Base-by-base conservation (phyloP, 2,888 invertebrate genomes). In the Frankliniella intonsa region DNA sequence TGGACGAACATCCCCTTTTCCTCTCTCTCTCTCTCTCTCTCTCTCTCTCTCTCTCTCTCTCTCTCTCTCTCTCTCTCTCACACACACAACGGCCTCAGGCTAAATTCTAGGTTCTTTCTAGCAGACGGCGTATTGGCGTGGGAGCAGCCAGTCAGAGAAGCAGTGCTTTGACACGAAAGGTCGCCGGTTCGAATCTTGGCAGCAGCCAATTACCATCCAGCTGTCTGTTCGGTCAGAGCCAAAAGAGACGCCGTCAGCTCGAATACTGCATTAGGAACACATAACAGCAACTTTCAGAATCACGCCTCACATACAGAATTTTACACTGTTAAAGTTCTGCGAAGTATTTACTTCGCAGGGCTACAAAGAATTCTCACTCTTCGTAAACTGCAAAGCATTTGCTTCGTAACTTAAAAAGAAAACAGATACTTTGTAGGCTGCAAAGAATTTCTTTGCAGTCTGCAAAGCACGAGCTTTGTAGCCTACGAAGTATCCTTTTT, bases 141-240 rank as follows among this genome's bases (percentile, higher is more conserved):
- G 55, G 55, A 76, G 69, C 69, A 25, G 69, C 69, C 9, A 69
- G 22, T 17, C 62, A 62, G 62, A 10, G 22, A 5, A 5, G 19
- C 69, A 69, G 11, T 12, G 69, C 69, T 76, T 76, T 76, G 69
- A 76, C 69, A 76, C 69, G 69, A 76, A 76, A 76, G 69, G 69
- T 76, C 69, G 69, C 22, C 25, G 69, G 69, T 76, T 76, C 69
- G 69, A 76, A 76, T 76, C 69, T 25, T 76, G 69, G 69, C 69
- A 76, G 69, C 69, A 76, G 25, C 69, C 69, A 76, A 76, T 76
- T 76, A 76, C 22, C 11, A 2, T 5, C 69, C 69, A n/a, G 22
- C 22, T 3, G 9, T 25, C 69, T 10, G 69, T 8, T 12, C n/a
- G 12, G 69, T 25, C 12, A 22, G 25, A 22, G 25, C 25, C 62